These are phyloP conservation scores for Lepus americanus DNA, from an alignment of 2,113 vertebrate genomes.

Conservation along the genomic window DNA sequence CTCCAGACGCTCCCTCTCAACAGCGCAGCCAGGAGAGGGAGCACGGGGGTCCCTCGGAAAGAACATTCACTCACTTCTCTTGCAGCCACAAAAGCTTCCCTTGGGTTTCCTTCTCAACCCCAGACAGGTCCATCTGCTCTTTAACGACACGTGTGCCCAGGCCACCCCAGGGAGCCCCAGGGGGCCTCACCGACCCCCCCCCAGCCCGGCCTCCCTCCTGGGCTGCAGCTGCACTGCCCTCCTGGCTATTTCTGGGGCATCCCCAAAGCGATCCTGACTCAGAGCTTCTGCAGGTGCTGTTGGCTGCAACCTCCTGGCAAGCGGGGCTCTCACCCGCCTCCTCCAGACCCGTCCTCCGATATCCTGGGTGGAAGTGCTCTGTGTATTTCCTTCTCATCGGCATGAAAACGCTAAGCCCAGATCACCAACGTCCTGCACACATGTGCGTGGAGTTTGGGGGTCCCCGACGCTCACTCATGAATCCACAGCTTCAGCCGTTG, in stretches of 20 bases:
- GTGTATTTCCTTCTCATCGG: not conserved
- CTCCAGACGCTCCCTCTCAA: too few species aligned
- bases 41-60: not conserved
- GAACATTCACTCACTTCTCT: not conserved
- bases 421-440: not conserved
- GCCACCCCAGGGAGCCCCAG: too few species aligned
- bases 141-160: too few species aligned
- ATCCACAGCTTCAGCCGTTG: not conserved
- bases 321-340: not conserved
- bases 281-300: fast-evolving
- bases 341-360: not conserved
- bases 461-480: not conserved
- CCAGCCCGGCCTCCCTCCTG: fast-evolving
- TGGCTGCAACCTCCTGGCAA: not conserved
- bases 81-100: not conserved
- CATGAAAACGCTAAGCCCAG: not conserved
- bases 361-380: not conserved
- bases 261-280: fast-evolving
- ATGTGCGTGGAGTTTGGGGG: not conserved
- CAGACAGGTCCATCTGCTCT: not conserved
- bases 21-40: not conserved
- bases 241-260: too few species aligned
- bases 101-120: not conserved
- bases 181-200: too few species aligned
- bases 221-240: fast-evolving